A percentile compares a stretch with the other conserved stretches of the same genome.
These are phyloP conservation scores for Ptychobarbus kaznakovi DNA, from an alignment of 2,797 vertebrate genomes.

Conservation along the genomic window DNA sequence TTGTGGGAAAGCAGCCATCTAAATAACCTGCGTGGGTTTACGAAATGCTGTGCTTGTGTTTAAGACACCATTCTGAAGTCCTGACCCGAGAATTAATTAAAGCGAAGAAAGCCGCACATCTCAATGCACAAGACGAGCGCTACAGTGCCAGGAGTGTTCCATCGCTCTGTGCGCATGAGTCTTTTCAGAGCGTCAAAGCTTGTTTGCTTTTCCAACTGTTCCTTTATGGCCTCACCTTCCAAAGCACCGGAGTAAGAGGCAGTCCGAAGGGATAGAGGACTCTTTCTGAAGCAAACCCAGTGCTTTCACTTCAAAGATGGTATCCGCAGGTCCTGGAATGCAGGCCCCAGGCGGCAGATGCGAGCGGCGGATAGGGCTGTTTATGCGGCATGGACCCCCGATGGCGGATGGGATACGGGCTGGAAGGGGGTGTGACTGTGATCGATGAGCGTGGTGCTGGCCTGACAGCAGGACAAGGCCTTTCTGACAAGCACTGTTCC, in stretches of 20 bases:
- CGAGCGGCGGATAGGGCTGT: constrained; percentile 66
- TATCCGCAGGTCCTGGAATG: constrained; percentile 82
- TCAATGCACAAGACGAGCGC: constrained; percentile 43
- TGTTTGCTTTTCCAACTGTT: constrained; percentile 75
- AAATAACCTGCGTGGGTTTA: constrained; percentile 49
- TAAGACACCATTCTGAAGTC: constrained; percentile 60
- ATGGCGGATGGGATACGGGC: constrained; percentile 66
- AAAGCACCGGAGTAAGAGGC: constrained; percentile 62
- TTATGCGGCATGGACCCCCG: constrained; percentile 72
- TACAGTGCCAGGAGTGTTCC: constrained; percentile 57
- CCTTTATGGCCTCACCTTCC: constrained; percentile 73
- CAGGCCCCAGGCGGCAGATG: constrained; percentile 65
- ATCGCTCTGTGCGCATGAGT: constrained; percentile 59
- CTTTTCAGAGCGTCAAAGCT: constrained; percentile 75
- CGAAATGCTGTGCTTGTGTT: constrained; percentile 58
- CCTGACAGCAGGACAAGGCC: constrained; percentile 71
- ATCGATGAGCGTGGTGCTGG: constrained; percentile 74
- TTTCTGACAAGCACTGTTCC: constrained; percentile 68
- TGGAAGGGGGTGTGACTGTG: constrained; percentile 71
- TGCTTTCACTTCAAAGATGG: constrained; percentile 78
- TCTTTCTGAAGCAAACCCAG: constrained; percentile 63
- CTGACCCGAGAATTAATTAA: constrained; percentile 63
- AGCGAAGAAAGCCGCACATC: constrained; percentile 49
- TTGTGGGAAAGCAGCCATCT: constrained; percentile 52
- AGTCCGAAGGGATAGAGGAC: constrained; percentile 34